Base-by-base conservation (phyloP, 1,140 invertebrate species). In the Neodiprion pinetum region DNA sequence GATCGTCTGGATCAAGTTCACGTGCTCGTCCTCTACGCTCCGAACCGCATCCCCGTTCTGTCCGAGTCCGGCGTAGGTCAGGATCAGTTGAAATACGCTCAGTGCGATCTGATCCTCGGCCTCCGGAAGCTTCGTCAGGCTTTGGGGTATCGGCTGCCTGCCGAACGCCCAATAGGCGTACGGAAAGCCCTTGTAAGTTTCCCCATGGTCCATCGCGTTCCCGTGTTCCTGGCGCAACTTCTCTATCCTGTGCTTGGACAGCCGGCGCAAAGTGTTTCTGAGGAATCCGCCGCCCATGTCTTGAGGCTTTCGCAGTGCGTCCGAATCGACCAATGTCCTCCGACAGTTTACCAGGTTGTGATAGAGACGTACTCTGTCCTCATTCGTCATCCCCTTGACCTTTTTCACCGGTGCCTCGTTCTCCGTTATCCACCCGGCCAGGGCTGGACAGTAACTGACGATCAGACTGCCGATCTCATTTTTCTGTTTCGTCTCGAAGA, bases 81-180 rank as follows among this genome's bases (percentile, higher is more conserved):
- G 80, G 76, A 94, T 92, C 12, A 92, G 89, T 74, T 93, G 92
- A 81, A 95, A 96, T 75, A 96, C 92, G 86, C 94, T 94, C 67
- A 97, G 84, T 77, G 96, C 94, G 14, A 94, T 90, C 78, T 95
- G 94, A 85, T 98, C 97, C 78, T 97, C 95, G 8, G 93, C 91
- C 82, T 98, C 96, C n/a, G 93, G 92, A 67, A 98, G 90, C 78
- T 94, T 93, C 67, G 93, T 95, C 14, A 98, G 90, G 79, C 94
- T 95, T 84, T 97, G 96, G 9, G 93, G 91, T 67, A 98, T 87
- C 17, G 91, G 91, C 82, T 92, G 92, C 82, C 95, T 93, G 83
- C 93, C 96, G 83, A 96, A 98, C 3, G 96, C 94, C 97, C 97
- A 99, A 88, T 95, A 98, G 1, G 91, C 91, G 75, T 94, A 93